Evolutionary conservation across 92 coral and sea anemone genomes (phyloP), one percentile per base, ranked within the genome.

Genomic region (Zoanthus sociatus): DNA sequence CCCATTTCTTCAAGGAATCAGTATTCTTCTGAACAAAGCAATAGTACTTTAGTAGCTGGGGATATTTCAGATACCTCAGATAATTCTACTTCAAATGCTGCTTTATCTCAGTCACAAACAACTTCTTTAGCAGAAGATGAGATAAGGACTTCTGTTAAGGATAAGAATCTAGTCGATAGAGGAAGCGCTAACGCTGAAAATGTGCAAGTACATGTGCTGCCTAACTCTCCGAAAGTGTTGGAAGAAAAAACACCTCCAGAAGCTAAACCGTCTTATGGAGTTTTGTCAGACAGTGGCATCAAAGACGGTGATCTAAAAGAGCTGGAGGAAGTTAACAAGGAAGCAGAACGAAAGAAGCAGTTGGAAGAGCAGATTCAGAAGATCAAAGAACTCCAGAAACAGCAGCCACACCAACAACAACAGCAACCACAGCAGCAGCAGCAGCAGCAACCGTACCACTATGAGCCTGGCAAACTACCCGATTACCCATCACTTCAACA

Each of bases 371-470:
- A 92, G 83, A 94, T 92, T 73, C 90, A 87, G 55, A 86, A 86
- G 64, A 94, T 93, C 55, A 94, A 92, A 77, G 94, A 94, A 61
- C 95, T 93, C 13, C 95, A 94, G 63, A 89, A 94, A 70, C 76
- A 88, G 44, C 84, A 92, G 26, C 92, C 89, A 32, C 91, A 89
- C 7, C 85, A 81, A 46, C 88, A 44, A 74, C 42, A 37, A 37
- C 42, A 37, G 1, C 42, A 37, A 4, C 42, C 0, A 37, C 42
- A 2, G 1, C 42, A 37, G 42, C 42, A 37, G 42, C 42, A 37
- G 42, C 42, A 37, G 42, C 42, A 37, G 42, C 92, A 77, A 21
- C 85, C 82, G 5, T 88, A 88, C 76, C 91, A 83, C 72, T 91
- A 91, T 87, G 94, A 91, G 44, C 94, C 94, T 14, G 94, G 94